Evolutionary conservation across 2,113 vertebrate species (phyloP).

Genomic region (Cyanistes caeruleus): DNA sequence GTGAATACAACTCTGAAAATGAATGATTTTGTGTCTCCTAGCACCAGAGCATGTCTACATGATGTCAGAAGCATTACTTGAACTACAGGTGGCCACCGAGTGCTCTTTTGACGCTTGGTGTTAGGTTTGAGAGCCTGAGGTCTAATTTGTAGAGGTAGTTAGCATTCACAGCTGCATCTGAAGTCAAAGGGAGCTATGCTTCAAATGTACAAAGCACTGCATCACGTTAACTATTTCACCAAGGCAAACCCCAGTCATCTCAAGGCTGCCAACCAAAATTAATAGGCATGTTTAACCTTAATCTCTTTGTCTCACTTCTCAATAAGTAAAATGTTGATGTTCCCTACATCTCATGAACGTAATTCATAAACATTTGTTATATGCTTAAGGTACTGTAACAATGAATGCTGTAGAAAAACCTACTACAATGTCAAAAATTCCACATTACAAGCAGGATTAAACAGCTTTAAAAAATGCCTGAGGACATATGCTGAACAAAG

Average conservation of each 20-base stretch:
- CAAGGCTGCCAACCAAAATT: slow-evolving; percentile 6
- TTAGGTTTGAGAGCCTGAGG: neutral
- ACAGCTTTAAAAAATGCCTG: slow-evolving; percentile 12
- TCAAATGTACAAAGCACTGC: neutral
- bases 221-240: neutral
- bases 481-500: neutral
- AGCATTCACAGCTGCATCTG: neutral
- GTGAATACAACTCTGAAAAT: neutral
- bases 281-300: neutral
- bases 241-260: neutral
- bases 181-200: neutral
- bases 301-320: neutral
- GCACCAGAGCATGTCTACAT: neutral
- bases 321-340: neutral
- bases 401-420: neutral
- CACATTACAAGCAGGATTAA: neutral
- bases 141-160: neutral
- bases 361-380: neutral
- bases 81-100: neutral
- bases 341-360: neutral
- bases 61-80: neutral
- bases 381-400: neutral
- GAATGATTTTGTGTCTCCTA: neutral
- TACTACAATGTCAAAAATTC: neutral
- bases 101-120: neutral